Base-by-base conservation (phyloP, 2,888 invertebrate genomes). In the Catocala fraxini region DNA sequence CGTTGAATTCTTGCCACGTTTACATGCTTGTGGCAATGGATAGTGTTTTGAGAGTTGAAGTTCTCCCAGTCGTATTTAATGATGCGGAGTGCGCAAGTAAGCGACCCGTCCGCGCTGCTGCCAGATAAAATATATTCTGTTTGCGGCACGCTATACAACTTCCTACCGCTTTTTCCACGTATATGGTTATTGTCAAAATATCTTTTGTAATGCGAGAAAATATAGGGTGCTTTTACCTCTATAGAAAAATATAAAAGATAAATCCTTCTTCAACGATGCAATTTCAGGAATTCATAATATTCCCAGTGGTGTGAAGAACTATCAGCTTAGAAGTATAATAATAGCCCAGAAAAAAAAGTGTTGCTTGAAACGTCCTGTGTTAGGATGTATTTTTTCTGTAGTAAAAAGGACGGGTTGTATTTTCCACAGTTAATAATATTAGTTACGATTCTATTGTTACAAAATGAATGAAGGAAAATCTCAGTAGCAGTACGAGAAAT, bases 361-460 rank as follows among this genome's bases (percentile, higher is more conserved):
- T 65, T 64, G 59, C 65, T 70, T 64, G 51, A 51, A 56, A 63
- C 73, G 75, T 53, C 79, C 77, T 75, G 73, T 79, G 80, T 51
- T 57, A 43, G 45, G 56, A 51, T 48, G 53, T 13, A 65, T 66
- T 70, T 71, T 70, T 56, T 47, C 10, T 45, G 41, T 39, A 51
- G 56, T 25, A 5, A 10, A 12, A 6, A 15, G 1, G 15, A 0
- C 15, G 15, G 1, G 15, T 15, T 2, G 15, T 15, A 15, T 15
- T 15, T 15, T 0, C 0, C 2, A 2, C 15, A 15, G 15, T 15
- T 15, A 0, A 15, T 15, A 15, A 15, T 0, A 15, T 15, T 2
- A 2, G 15, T 15, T 15, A 15, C 15, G 15, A 15, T 15, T 15
- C 2, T 1, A 15, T 1, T 15, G 2, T 15, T 15, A 15, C 15